Evolutionary conservation across 2,113 vertebrate species (phyloP).

Genomic region (Carlito syrichta): DNA sequence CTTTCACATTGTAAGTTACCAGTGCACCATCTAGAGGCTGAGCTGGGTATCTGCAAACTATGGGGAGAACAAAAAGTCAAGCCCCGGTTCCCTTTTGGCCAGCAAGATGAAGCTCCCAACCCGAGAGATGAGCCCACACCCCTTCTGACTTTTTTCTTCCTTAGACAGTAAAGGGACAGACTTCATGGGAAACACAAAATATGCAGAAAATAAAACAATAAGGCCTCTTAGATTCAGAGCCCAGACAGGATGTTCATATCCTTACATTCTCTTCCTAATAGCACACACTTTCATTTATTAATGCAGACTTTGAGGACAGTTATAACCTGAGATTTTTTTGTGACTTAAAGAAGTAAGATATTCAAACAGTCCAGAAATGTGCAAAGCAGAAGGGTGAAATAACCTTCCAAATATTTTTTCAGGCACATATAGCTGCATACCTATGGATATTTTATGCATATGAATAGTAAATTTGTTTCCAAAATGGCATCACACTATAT

Average conservation of each 20-base stretch:
- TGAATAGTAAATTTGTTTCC: neutral
- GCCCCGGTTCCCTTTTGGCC: neutral
- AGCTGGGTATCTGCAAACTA: neutral
- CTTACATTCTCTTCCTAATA: neutral
- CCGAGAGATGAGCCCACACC: neutral
- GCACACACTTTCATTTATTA: neutral
- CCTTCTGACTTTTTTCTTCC: neutral
- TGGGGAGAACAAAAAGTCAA: neutral
- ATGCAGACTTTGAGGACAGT: fast-evolving
- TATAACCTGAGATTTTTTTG: neutral
- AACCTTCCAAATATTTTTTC: neutral
- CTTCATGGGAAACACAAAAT: neutral
- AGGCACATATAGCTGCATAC: too few species aligned
- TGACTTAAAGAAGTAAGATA: neutral
- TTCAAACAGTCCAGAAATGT: neutral
- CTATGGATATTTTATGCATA: neutral
- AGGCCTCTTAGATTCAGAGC: neutral
- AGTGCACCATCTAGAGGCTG: neutral
- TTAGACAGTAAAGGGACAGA: neutral
- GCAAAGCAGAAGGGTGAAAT: neutral
- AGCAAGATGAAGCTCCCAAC: neutral
- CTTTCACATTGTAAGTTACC: neutral
- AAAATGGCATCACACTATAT: neutral
- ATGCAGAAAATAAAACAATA: neutral
- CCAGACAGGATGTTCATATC: fast-evolving